phyloP scores from a whole-genome alignment of 2,888 invertebrate genomes.

The Xanthorhoe designata region DNA sequence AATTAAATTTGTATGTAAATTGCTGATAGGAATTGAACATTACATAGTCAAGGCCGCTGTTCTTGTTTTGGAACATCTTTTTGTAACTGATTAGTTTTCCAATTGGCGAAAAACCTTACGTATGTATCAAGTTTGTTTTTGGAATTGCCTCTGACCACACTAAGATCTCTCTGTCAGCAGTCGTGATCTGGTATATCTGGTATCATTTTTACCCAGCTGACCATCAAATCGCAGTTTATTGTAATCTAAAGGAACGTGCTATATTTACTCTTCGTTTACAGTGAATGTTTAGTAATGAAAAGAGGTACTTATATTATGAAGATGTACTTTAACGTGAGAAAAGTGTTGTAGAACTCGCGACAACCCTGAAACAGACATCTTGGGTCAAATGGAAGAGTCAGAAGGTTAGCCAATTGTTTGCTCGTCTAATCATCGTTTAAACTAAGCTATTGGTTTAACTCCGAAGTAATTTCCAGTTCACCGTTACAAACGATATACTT shows the following conservation, averaged over 20 bases:
- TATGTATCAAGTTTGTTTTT: background rate
- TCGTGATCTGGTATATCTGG: no score
- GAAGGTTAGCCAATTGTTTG: slow-evolving; percentile 68
- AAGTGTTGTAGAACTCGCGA: slow-evolving; percentile 24
- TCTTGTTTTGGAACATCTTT: background rate
- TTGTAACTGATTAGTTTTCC: background rate
- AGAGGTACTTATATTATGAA: background rate
- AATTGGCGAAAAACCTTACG: background rate
- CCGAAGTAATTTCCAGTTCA: slow-evolving; percentile 59
- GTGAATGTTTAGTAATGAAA: no score
- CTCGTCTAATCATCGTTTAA: slow-evolving; percentile 63
- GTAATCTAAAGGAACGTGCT: no score
- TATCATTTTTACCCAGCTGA: no score
- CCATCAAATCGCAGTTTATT: background rate
- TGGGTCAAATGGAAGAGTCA: slow-evolving; percentile 58
- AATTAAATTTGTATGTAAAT: slow-evolving; percentile 32
- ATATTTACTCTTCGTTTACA: no score
- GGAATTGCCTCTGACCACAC: no score
- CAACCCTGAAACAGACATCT: slow-evolving; percentile 51
- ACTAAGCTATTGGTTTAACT: slow-evolving; percentile 64
- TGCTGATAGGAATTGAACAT: slow-evolving; percentile 8
- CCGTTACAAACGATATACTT: slow-evolving; percentile 49
- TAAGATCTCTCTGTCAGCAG: background rate
- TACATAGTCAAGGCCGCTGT: background rate
- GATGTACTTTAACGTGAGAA: background rate